These are phyloP conservation scores for Leptopilina syphax DNA, from an alignment of 2,888 invertebrate genomes.

Conservation along the genomic window DNA sequence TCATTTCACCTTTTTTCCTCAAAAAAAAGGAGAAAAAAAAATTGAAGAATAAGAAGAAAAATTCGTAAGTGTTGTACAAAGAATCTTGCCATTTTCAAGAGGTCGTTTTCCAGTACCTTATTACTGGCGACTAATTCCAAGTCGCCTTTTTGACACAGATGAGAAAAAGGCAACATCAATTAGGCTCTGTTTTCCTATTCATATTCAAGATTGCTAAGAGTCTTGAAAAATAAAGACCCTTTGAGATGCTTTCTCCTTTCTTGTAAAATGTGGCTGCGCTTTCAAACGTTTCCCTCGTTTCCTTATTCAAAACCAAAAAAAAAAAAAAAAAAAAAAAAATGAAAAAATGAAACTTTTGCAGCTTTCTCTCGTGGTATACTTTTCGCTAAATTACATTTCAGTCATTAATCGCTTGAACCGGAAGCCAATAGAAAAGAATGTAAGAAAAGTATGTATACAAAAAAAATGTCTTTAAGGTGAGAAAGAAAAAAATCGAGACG, in stretches of 20 bases:
- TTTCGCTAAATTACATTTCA: constrained; percentile 29
- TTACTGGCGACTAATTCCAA: constrained; percentile 16
- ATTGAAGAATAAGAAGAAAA: not conserved
- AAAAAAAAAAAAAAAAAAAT: not conserved
- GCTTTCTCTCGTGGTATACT: constrained; percentile 2
- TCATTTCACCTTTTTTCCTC: no score
- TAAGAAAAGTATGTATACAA: not conserved
- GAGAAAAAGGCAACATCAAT: constrained; percentile 32
- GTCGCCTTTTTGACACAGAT: constrained; percentile 26
- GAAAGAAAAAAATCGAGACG: not conserved
- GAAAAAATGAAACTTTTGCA: not conserved
- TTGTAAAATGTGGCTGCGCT: constrained; percentile 15
- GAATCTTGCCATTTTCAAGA: constrained; percentile 31
- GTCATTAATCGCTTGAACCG: constrained; percentile 30
- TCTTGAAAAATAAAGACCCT: constrained; percentile 11
- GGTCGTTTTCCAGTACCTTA: constrained; percentile 10
- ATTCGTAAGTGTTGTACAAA: constrained; percentile 13
- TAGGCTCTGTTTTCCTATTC: constrained; percentile 29
- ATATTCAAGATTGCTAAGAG: constrained; percentile 23
- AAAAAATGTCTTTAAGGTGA: not conserved
- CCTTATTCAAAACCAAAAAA: not conserved
- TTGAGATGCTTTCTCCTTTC: constrained; percentile 28
- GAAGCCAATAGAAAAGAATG: not conserved
- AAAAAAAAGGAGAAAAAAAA: not conserved
- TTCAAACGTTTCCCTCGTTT: constrained; percentile 8